These are phyloP conservation scores for Drosophila longiperda DNA, from an alignment of 2,888 invertebrate genomes.

Conservation along the genomic window DNA sequence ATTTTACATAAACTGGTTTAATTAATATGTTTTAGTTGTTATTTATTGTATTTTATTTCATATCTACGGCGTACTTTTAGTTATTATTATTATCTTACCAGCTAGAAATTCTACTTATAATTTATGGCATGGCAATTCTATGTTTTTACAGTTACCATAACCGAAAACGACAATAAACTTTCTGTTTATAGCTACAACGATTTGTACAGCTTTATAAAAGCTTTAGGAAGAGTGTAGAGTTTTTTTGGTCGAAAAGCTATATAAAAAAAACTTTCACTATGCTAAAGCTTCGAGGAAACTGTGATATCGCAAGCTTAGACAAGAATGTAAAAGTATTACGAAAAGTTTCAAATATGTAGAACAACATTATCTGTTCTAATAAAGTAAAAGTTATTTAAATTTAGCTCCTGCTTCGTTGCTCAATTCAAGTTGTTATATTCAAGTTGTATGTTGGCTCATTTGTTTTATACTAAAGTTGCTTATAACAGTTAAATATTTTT, in stretches of 20 bases:
- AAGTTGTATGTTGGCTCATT: background rate
- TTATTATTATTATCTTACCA: background rate
- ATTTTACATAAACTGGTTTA: background rate
- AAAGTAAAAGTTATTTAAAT: background rate
- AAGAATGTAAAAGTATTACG: background rate
- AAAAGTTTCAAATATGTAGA: background rate
- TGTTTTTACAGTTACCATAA: conserved; percentile 31
- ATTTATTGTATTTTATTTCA: background rate
- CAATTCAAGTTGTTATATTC: background rate
- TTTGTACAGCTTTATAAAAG: background rate
- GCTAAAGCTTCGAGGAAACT: background rate
- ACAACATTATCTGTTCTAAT: background rate
- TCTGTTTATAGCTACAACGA: background rate
- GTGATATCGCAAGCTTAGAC: background rate
- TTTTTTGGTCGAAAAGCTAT: conserved; percentile 32
- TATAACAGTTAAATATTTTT: background rate
- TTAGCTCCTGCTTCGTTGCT: background rate
- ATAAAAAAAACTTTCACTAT: background rate
- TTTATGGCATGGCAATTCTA: conserved; percentile 27
- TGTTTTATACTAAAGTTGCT: background rate
- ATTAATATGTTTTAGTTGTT: background rate
- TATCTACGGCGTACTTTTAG: background rate
- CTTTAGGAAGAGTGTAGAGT: conserved; percentile 28
- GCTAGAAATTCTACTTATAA: conserved; percentile 9
- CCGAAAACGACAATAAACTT: background rate